Evolutionary conservation across 2,797 vertebrate genomes (phyloP), one percentile per base, ranked within the genome.

Genomic region (Labroides dimidiatus): DNA sequence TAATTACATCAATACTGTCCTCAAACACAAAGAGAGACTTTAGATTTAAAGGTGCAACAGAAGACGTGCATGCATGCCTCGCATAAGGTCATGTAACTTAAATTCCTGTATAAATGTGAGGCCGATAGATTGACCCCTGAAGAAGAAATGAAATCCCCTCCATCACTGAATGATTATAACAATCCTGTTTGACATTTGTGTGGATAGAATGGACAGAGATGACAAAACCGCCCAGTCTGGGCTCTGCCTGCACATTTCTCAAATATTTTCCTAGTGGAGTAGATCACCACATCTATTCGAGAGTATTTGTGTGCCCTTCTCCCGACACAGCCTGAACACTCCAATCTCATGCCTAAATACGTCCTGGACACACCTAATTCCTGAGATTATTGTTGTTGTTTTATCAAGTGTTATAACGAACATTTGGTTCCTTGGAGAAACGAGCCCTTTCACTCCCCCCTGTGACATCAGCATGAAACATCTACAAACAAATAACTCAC

Each of bases 181-280:
- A 58, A 65, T 77, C 62, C 63, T 78, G 64, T 79, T 60, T 77
- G 69, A 87, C 72, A 54, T 73, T n/a, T 45, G 43, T 30, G 51
- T 62, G 44, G 15, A 61, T 76, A 82, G 77, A 88, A 77, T 74
- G 75, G 64, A 81, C 66, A 86, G 69, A 85, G 78, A 87, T 81
- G 69, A 84, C 82, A 87, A 90, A 93, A 84, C 69, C 79, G 70
- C 77, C 80, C 57, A 47, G 64, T 88, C 84, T 88, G 80, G 86
- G 80, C 86, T 78, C 80, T 62, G 75, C 58, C 67, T 84, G 70
- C 74, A 85, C 86, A 93, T 94, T 92, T 90, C 82, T 90, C 24
- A 75, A 85, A 94, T 93, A 91, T 67, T 93, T 93, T 93, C 90
- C 91, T 65, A 68, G 76, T 84, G 82, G 89, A 92, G 88, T 90